Conservation (phyloP, 2,797 vertebrate species). For the Characodon lateralis region DNA sequence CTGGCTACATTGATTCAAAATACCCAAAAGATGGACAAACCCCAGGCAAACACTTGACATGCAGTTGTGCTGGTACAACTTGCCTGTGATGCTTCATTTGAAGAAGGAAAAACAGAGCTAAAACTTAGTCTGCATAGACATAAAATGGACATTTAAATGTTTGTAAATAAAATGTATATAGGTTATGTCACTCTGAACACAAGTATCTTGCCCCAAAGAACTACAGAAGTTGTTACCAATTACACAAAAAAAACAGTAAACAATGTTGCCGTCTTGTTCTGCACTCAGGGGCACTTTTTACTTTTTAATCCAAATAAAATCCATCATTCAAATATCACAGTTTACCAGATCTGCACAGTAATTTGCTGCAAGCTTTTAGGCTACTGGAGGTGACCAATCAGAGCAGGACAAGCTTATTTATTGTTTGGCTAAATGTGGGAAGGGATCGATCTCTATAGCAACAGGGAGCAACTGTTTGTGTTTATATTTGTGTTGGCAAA, state of each 20-base stretch:
- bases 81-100: not conserved
- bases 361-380: not conserved
- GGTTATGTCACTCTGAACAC: not conserved
- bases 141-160: not conserved
- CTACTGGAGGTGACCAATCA: not conserved
- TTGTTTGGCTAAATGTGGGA: not conserved
- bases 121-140: not conserved
- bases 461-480: not conserved
- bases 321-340: not conserved
- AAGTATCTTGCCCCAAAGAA: not conserved
- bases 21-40: not conserved
- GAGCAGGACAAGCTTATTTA: not conserved
- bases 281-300: not conserved
- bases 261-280: not conserved
- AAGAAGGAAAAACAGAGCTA: not conserved
- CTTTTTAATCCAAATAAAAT: not conserved
- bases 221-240: not conserved
- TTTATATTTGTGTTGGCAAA: not conserved
- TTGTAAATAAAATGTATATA: slow-evolving; percentile 5
- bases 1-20: not conserved
- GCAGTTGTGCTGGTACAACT: not conserved
- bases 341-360: not conserved
- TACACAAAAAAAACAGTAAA: not conserved
- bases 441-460: not conserved
- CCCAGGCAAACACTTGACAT: not conserved